These are phyloP conservation scores for Sinosuthora webbiana DNA, from an alignment of 2,113 vertebrate species.

Conservation along the genomic window DNA sequence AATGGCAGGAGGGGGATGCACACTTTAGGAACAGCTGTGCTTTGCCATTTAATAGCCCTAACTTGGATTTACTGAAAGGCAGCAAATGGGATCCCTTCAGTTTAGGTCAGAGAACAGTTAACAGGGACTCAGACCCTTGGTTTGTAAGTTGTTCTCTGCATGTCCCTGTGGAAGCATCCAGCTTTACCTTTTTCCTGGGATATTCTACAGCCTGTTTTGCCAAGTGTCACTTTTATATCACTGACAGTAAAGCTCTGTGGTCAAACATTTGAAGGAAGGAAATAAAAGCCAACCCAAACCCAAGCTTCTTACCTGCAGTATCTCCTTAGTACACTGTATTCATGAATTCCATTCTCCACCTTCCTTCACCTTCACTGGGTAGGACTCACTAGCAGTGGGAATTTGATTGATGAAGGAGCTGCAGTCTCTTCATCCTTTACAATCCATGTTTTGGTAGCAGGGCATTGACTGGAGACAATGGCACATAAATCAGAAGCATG, in stretches of 20 bases:
- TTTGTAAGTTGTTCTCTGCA: not conserved
- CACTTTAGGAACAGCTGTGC: not conserved
- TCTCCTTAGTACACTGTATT: not conserved
- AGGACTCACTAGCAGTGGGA: not conserved
- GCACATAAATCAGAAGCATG: not conserved
- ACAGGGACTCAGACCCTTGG: not conserved
- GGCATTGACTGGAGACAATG: not conserved
- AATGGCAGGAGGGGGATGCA: not conserved
- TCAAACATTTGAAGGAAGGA: not conserved
- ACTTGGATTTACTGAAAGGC: not conserved
- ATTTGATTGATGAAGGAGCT: not conserved
- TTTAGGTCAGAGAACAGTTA: not conserved
- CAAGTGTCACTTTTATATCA: not conserved
- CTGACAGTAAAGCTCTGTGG: not conserved
- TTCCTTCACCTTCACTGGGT: not conserved
- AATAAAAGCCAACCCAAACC: not conserved
- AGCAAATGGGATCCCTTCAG: not conserved
- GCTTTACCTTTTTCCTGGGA: not conserved
- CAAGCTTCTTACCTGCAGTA: not conserved
- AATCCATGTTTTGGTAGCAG: not conserved
- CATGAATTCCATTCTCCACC: not conserved
- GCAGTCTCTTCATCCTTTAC: not conserved
- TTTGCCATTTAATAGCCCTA: not conserved
- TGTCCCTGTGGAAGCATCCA: accelerated
- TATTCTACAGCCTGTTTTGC: not conserved